A percentile compares a stretch with the other conserved stretches of the same genome.
These are phyloP conservation scores for Pocillopora verrucosa DNA, from an alignment of 64 coral and sea anemone genomes.

Conservation along the genomic window DNA sequence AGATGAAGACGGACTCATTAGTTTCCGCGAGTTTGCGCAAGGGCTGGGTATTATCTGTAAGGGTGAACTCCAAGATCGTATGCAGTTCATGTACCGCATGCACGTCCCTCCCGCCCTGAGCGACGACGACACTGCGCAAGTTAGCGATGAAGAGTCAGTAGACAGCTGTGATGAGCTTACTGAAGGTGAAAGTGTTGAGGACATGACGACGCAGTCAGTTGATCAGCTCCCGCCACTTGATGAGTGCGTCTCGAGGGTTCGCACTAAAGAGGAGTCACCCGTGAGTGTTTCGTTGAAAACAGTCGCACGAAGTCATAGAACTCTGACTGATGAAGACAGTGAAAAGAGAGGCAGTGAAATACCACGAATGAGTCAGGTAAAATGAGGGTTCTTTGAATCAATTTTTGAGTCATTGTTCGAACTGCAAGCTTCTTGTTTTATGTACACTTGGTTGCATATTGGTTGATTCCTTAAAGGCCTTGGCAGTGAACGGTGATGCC, in stretches of 20 bases:
- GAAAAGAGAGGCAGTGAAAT: conserved; percentile 20
- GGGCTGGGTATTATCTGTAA: conserved; percentile 82
- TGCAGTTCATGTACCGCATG: conserved; percentile 92
- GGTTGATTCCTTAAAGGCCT: too few relatives aligned
- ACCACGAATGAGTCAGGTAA: conserved; percentile 34
- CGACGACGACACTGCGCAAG: conserved; percentile 29
- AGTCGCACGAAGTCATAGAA: not conserved
- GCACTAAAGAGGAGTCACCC: not conserved
- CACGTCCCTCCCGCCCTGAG: conserved; percentile 66
- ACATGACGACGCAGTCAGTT: not conserved
- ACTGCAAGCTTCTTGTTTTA: too few relatives aligned
- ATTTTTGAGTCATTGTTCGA: too few relatives aligned
- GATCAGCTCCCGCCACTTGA: not conserved
- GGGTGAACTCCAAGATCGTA: conserved; percentile 83
- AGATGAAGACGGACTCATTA: conserved; percentile 82
- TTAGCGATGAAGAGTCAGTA: conserved; percentile 56
- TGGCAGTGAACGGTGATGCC: too few relatives aligned
- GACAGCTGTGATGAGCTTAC: conserved; percentile 78
- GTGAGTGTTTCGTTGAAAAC: not conserved
- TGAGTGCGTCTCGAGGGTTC: not conserved
- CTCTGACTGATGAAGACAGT: not conserved
- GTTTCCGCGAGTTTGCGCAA: conserved; percentile 84
- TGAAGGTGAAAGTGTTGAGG: conserved; percentile 50
- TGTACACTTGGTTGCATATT: too few relatives aligned
- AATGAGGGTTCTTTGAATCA: too few relatives aligned